Conservation (phyloP, 2,797 vertebrate genomes). For the Acanthurus leucopareius region DNA sequence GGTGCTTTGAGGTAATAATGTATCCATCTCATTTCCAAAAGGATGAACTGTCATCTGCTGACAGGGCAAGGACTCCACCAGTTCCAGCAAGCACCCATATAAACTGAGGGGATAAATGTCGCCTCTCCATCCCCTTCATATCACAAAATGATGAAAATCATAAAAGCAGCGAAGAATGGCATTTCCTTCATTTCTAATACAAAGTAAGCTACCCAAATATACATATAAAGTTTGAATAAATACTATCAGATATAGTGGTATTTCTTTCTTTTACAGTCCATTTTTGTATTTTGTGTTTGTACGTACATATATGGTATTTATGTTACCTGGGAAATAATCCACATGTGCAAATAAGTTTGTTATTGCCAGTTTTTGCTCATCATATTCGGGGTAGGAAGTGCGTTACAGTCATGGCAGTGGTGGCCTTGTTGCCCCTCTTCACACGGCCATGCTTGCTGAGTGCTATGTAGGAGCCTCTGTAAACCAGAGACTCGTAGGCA, state of each 20-base stretch:
- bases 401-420: slow-evolving; percentile 94
- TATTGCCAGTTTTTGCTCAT: slow-evolving; percentile 84
- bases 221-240: slow-evolving; percentile 90
- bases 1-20: slow-evolving; percentile 84
- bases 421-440: slow-evolving; percentile 94
- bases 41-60: slow-evolving; percentile 69
- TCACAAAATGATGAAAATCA: slow-evolving; percentile 77
- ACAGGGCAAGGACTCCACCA: slow-evolving; percentile 75
- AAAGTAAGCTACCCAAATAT: slow-evolving; percentile 91
- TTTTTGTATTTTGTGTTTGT: slow-evolving; percentile 73
- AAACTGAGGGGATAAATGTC: slow-evolving; percentile 65
- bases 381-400: slow-evolving; percentile 97
- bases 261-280: slow-evolving; percentile 79
- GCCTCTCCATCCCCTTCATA: slow-evolving; percentile 46
- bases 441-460: slow-evolving; percentile 95
- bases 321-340: slow-evolving; percentile 88
- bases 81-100: slow-evolving; percentile 82
- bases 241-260: slow-evolving; percentile 82
- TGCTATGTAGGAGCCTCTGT: slow-evolving; percentile 92
- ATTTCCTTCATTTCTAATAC: slow-evolving; percentile 83
- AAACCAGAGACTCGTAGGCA: slow-evolving; percentile 91
- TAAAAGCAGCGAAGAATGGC: slow-evolving; percentile 85
- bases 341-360: slow-evolving; percentile 91
- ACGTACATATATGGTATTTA: slow-evolving; percentile 66
- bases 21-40: slow-evolving; percentile 78